Conservation (phyloP, 2,113 vertebrate species). For the Megaceryle torquata region DNA sequence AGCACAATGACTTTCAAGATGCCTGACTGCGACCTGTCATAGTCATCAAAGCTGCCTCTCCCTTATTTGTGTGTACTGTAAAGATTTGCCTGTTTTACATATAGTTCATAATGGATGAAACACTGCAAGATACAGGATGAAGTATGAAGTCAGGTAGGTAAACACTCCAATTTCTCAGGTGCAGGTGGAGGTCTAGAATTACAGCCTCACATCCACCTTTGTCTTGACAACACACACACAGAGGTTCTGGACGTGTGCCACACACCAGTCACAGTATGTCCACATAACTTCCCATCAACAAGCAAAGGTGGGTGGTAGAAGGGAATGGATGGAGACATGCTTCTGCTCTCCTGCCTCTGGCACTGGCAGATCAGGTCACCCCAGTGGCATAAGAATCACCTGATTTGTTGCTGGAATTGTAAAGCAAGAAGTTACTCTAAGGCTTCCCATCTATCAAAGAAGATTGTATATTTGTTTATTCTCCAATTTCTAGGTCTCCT, state of each 20-base stretch:
- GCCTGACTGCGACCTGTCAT: background rate
- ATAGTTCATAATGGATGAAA: background rate
- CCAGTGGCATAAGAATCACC: background rate
- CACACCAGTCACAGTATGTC: background rate
- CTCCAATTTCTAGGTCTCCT: background rate
- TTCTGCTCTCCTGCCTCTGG: background rate
- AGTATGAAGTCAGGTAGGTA: fast-evolving
- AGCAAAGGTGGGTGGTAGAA: background rate
- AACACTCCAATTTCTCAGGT: background rate
- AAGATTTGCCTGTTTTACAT: background rate
- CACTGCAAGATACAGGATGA: background rate
- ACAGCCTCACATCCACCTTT: background rate
- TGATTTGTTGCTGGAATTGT: background rate
- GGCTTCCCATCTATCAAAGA: background rate
- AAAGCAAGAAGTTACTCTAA: background rate
- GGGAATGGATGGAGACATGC: background rate
- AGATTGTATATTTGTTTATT: background rate
- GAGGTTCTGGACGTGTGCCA: background rate
- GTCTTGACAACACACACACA: background rate
- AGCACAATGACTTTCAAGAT: background rate
- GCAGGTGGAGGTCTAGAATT: background rate
- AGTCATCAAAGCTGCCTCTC: background rate
- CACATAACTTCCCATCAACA: background rate
- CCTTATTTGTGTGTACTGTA: background rate
- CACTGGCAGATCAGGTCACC: background rate